phyloP scores from a whole-genome alignment of 2,888 invertebrate species.

The Sabellastarte sp. region DNA sequence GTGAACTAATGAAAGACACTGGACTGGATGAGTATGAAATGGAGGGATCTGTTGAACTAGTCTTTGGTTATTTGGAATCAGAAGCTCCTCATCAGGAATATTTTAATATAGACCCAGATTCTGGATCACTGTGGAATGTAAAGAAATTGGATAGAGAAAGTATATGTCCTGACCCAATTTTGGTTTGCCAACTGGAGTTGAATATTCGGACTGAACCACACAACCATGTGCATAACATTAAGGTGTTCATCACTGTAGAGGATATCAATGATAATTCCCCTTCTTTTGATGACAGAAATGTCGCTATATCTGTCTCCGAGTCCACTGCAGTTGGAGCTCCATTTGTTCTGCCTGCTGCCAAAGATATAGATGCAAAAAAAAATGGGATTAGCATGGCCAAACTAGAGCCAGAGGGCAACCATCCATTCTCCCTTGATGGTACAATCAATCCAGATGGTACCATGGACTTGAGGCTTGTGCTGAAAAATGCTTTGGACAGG shows the following conservation, averaged over 20 bases:
- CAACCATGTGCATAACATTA: background rate
- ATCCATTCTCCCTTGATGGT: conserved; percentile 5
- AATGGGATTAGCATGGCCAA: conserved; percentile 7
- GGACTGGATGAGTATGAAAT: too few species aligned
- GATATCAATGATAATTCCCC: conserved; percentile 3
- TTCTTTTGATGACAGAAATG: background rate
- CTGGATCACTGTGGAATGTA: background rate
- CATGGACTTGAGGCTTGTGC: conserved; percentile 7
- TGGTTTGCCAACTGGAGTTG: background rate
- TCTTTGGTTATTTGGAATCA: too few species aligned
- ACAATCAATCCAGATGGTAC: conserved; percentile 2
- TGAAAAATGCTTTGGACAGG: conserved; percentile 5
- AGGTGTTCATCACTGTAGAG: background rate
- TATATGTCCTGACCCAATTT: background rate
- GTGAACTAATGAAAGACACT: too few species aligned
- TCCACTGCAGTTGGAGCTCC: background rate
- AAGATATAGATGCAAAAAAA: background rate
- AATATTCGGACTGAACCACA: background rate
- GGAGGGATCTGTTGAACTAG: too few species aligned
- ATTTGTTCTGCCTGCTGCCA: background rate
- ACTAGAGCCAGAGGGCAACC: conserved; percentile 3
- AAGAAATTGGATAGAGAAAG: background rate
- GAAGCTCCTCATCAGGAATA: background rate
- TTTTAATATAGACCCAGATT: background rate
- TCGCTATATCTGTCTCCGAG: background rate